Conservation (phyloP, 2,797 vertebrate species). For the Crax fasciolata region DNA sequence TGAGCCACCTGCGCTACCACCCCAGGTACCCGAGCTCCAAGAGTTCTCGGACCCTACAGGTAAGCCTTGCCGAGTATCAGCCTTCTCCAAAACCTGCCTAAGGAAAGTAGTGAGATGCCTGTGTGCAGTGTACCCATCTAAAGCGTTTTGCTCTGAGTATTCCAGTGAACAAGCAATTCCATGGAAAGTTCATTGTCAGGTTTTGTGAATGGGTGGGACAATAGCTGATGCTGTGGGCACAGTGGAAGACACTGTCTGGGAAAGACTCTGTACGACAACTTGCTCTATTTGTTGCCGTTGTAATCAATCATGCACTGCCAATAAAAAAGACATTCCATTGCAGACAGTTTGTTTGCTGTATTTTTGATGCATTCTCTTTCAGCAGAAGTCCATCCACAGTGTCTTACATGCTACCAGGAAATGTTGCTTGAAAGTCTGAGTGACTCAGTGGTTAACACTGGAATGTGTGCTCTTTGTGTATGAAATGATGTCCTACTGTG, state of each 20-base stretch:
- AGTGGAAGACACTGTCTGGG: slow-evolving; percentile 46
- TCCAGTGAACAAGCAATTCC: slow-evolving; percentile 20
- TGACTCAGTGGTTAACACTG: slow-evolving; percentile 41
- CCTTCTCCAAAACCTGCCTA: slow-evolving; percentile 62
- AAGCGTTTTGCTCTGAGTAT: slow-evolving; percentile 21
- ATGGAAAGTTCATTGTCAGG: slow-evolving; percentile 19
- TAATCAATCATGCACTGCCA: slow-evolving; percentile 75
- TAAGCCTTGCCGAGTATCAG: slow-evolving; percentile 81
- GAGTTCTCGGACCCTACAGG: slow-evolving; percentile 92
- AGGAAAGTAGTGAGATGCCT: slow-evolving; percentile 64
- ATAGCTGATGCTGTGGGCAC: slow-evolving; percentile 21
- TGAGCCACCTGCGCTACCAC: slow-evolving; percentile 75
- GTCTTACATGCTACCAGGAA: background rate
- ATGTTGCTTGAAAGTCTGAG: slow-evolving; percentile 27
- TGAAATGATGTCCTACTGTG: slow-evolving; percentile 31
- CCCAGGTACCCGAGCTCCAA: slow-evolving; percentile 89
- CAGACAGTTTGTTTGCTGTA: slow-evolving; percentile 83
- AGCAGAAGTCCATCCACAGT: slow-evolving; percentile 52
- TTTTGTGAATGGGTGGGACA: slow-evolving; percentile 38
- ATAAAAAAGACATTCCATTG: slow-evolving; percentile 81
- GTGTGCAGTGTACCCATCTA: slow-evolving; percentile 47
- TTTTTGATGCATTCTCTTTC: slow-evolving; percentile 78
- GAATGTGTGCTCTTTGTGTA: slow-evolving; percentile 34
- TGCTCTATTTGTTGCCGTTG: slow-evolving; percentile 70
- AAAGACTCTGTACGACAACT: slow-evolving; percentile 71